Base-by-base conservation (phyloP, 2,888 invertebrate species). In the Slavum lentiscoides region DNA sequence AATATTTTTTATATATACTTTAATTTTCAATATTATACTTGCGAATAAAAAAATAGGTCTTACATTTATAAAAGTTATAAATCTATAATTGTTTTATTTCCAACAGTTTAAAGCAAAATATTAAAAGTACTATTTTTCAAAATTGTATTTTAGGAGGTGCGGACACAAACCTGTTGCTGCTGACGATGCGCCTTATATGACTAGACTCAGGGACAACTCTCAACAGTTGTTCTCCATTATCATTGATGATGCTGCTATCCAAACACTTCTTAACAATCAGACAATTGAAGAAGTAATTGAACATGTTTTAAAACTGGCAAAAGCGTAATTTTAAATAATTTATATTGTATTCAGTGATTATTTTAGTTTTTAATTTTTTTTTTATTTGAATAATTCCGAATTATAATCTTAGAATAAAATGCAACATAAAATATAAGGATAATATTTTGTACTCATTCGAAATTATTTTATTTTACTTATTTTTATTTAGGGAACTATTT, bases 241-340 rank as follows among this genome's bases (percentile, higher is more conserved):
- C 68, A 91, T 93, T 83, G 94, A 95, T 86, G 94, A 95, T 86
- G 91, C 92, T 84, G 91, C 91, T 81, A 92, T 94, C 15, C 92
- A 93, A 84, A 90, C 92, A 66, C 89, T 95, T 85, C 88, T 95
- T 68, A 93, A 93, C 85, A 94, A 94, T 76, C 93, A 94, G 87
- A 93, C 94, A 82, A 94, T 95, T 74, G 95, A 95, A 87, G 94
- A 95, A 87, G 94, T 95, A 83, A 92, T 95, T 85, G 88, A 91
- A 84, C 93, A 94, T 85, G 93, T 95, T 74, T 88, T 95, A 74
- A 88, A 91, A 85, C 88, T 90, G 83, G 90, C 91, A 64, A 90
- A 88, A 84, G 84, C 85, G 9, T 86, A 84, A 15, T 68, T 13
- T 55, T 21, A 4, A 49, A 13, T 39, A 19, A 55, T 21, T 49